A percentile compares a stretch with the other conserved stretches of the same genome.
These are phyloP conservation scores for Coendou prehensilis DNA, from an alignment of 2,797 vertebrate species.

Conservation along the genomic window DNA sequence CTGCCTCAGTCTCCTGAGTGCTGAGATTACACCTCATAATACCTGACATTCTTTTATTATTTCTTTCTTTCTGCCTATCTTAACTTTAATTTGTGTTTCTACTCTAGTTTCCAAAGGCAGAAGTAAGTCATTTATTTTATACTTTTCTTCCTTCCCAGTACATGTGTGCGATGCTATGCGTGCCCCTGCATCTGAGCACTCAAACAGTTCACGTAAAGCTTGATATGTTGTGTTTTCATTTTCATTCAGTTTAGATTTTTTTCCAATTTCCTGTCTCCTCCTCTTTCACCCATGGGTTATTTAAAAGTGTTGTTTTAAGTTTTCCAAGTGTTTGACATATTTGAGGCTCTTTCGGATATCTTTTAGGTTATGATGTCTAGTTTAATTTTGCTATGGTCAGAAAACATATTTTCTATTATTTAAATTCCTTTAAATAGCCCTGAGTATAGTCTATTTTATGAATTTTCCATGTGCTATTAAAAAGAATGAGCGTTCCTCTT, in stretches of 20 bases:
- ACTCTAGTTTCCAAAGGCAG: not conserved
- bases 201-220: not conserved
- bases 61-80: not conserved
- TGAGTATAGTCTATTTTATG: not conserved
- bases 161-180: not conserved
- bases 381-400: constrained; percentile 39
- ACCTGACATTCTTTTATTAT: not conserved
- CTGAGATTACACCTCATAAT: not conserved
- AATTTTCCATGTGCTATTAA: constrained; percentile 12
- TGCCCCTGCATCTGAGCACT: not conserved
- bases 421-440: constrained; percentile 32
- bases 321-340: constrained; percentile 55
- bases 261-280: constrained; percentile 59
- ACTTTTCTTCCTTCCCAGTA: not conserved
- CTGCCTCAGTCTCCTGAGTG: not conserved
- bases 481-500: not conserved
- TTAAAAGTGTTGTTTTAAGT: constrained; percentile 51
- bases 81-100: not conserved
- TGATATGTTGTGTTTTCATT: not conserved
- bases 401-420: constrained; percentile 40
- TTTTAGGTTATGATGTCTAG: constrained; percentile 57
- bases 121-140: not conserved
- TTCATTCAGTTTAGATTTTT: constrained; percentile 47
- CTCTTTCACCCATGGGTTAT: not conserved
- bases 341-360: constrained; percentile 5